Base-by-base conservation (phyloP, 1,140 invertebrate species). In the Protaetia brevitarsis region DNA sequence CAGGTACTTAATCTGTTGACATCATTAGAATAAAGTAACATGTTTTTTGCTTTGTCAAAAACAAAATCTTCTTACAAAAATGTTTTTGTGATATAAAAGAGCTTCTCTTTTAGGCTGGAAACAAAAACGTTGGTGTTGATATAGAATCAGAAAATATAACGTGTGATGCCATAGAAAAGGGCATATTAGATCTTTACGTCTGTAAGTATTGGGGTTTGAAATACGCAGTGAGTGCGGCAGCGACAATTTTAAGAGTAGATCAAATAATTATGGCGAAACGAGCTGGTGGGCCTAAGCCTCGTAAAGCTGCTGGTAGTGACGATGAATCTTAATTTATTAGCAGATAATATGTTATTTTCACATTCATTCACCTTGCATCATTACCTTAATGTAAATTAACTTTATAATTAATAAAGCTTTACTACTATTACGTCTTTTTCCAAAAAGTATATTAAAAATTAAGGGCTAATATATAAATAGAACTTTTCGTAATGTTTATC, bases 211-310 rank as follows among this genome's bases (percentile, higher is more conserved):
- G 96, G 94, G 96, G 88, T 3, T 79, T 99, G 19, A 97, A 98
- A 76, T 98, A 98, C 82, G 95, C 97, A 0, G 91, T 94, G 0
- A 87, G 91, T 69, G 95, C 95, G 10, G 95, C 96, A 1, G 88
- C 89, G 61, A 98, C 97, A 0, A 92, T 99, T 72, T 84, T 99
- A 3, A 90, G 93, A 79, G 94, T 99, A n/a, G 96, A 99, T 82
- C 91, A 98, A 81, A 98, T 99, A 66, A 98, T 99, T 65, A 98
- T 98, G 95, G 95, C 97, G 1, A 99, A 98, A 81, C 86, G 90
- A 75, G 95, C 96, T 16, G 96, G 96, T 64, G 96, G 96, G 58
- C 96, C 97, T 0, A 97, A 97, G 82, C 83, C 91, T 0, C 87
- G 86, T 76, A 76, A 83, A 45, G 83, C 83, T 34, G 83, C 85